Conservation (phyloP, 2,888 invertebrate species). For the Patella depressa region DNA sequence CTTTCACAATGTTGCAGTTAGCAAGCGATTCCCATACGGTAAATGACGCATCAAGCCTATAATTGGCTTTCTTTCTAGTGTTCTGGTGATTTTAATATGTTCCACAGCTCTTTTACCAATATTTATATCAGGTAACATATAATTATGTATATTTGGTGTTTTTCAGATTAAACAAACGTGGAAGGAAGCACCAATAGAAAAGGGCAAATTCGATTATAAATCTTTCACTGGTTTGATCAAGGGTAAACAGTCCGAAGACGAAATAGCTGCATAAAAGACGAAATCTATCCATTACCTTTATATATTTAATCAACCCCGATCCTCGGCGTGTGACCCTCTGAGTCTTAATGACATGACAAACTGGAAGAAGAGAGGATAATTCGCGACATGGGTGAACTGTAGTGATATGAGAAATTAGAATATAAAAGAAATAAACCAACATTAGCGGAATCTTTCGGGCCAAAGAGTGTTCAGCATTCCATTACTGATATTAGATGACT, state of each 20-base stretch:
- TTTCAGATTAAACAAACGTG: constrained; percentile 22
- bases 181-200: constrained; percentile 20
- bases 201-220: constrained; percentile 19
- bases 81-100: too few relatives aligned
- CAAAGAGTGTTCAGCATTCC: constrained; percentile 66
- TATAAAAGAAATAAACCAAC: constrained; percentile 11
- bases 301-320: too few relatives aligned
- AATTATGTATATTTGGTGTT: too few relatives aligned
- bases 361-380: constrained; percentile 14
- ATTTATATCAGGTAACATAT: too few relatives aligned
- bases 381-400: constrained; percentile 18
- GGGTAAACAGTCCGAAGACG: constrained; percentile 18
- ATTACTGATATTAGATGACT: constrained; percentile 33
- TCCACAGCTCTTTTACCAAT: too few relatives aligned
- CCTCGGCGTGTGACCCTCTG: too few relatives aligned
- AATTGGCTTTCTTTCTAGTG: too few relatives aligned
- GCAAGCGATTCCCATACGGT: too few relatives aligned
- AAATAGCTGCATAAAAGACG: constrained; percentile 11
- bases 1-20: too few relatives aligned
- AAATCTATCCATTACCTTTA: not conserved
- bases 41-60: too few relatives aligned
- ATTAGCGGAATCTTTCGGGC: constrained; percentile 54
- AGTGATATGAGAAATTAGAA: constrained; percentile 20
- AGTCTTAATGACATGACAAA: constrained; percentile 26
- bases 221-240: constrained; percentile 18